phyloP scores from a whole-genome alignment of 2,797 vertebrate genomes.

The Acanthurus lineatus region DNA sequence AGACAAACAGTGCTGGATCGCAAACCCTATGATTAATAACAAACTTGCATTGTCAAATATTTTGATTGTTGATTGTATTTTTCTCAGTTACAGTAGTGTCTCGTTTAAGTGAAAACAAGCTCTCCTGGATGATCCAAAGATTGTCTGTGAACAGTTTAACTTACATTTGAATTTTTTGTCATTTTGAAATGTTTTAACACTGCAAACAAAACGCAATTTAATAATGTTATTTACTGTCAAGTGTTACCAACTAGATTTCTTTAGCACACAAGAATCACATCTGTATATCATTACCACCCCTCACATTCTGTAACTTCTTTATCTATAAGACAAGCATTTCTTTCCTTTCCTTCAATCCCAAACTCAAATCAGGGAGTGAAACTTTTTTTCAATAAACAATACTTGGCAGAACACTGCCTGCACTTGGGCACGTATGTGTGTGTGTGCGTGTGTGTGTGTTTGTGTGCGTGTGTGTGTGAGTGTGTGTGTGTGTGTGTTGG shows the following conservation, averaged over 20 bases:
- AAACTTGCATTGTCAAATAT: background rate
- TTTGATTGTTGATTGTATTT: background rate
- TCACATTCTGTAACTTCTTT: slow-evolving; percentile 24
- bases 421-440: background rate
- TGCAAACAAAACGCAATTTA: background rate
- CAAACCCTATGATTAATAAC: background rate
- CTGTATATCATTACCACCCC: background rate
- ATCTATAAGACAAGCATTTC: slow-evolving; percentile 15
- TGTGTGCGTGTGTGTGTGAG: slow-evolving; percentile 1
- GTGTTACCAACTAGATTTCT: slow-evolving; percentile 7
- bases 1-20: accelerated
- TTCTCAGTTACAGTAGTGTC: background rate
- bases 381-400: background rate
- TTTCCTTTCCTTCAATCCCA: background rate
- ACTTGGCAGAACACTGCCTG: background rate
- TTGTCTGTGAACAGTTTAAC: background rate
- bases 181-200: background rate
- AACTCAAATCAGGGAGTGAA: background rate
- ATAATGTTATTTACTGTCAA: background rate
- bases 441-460: background rate
- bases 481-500: slow-evolving; percentile 16
- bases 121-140: background rate
- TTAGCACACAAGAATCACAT: slow-evolving; percentile 12
- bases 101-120: background rate
- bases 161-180: background rate